Percentiles rank a stretch among this genome's conserved stretches.
Evolutionary conservation across 2,113 vertebrate species (phyloP).

Genomic region (Emydura subglobosa): DNA sequence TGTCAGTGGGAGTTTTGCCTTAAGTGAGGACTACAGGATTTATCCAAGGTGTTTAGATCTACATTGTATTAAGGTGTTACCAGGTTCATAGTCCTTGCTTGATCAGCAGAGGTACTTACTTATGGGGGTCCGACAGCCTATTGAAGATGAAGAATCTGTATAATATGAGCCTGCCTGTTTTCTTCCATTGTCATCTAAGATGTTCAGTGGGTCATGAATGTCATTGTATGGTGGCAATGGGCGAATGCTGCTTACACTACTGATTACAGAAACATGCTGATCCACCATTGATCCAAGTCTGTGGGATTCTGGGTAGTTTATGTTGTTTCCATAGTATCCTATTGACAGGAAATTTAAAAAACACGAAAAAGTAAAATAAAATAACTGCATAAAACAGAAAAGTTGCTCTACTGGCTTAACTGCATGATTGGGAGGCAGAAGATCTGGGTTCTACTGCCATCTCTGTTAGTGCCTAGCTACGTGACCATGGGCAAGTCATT

Average conservation of each 20-base stretch:
- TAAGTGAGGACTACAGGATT: background rate
- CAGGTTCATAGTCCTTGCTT: background rate
- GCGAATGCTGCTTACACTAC: slow-evolving; percentile 89
- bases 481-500: background rate
- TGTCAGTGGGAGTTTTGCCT: background rate
- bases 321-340: slow-evolving; percentile 90
- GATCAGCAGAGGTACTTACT: slow-evolving; percentile 69
- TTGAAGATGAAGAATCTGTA: slow-evolving; percentile 78
- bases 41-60: background rate
- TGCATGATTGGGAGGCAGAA: background rate
- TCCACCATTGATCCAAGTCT: slow-evolving; percentile 91
- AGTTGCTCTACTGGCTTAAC: background rate
- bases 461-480: background rate
- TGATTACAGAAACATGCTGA: slow-evolving; percentile 98
- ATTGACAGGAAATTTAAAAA: slow-evolving; percentile 40
- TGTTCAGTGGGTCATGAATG: slow-evolving; percentile 93
- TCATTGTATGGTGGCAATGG: slow-evolving; percentile 87
- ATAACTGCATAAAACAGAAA: background rate
- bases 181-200: slow-evolving; percentile 89
- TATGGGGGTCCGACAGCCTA: slow-evolving; percentile 79
- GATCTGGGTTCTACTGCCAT: background rate
- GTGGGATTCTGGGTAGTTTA: slow-evolving; percentile 87
- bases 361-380: background rate
- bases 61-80: background rate
- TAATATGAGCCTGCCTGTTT: slow-evolving; percentile 85